These are phyloP conservation scores for Phainopepla nitens DNA, from an alignment of 2,113 vertebrate genomes.

Conservation along the genomic window DNA sequence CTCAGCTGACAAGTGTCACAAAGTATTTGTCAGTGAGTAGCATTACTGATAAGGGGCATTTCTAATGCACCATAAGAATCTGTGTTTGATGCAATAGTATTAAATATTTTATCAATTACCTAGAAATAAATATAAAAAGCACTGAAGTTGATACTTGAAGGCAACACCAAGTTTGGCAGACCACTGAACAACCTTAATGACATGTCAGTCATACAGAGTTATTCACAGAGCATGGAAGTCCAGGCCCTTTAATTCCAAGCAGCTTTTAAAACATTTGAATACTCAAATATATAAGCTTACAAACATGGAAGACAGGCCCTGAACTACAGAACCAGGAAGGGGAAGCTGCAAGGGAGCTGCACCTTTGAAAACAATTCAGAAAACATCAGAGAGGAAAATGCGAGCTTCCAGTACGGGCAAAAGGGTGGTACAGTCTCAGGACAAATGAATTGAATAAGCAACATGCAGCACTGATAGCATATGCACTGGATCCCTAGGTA, in stretches of 20 bases:
- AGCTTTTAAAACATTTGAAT: background rate
- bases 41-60: background rate
- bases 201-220: background rate
- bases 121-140: background rate
- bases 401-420: background rate
- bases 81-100: background rate
- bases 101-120: background rate
- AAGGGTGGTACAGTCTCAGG: background rate
- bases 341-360: background rate
- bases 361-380: background rate
- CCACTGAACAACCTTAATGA: background rate
- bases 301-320: background rate
- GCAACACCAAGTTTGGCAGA: background rate
- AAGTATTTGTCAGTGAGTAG: background rate
- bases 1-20: background rate
- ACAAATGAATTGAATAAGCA: background rate
- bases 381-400: background rate
- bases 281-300: background rate
- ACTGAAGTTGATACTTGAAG: background rate
- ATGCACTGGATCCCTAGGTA: background rate
- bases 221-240: background rate
- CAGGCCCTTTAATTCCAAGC: background rate
- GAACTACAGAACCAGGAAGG: background rate
- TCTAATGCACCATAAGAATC: background rate
- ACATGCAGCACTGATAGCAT: fast-evolving